Conservation (phyloP, 1,140 invertebrate species). For the Eriocheir sinensis region DNA sequence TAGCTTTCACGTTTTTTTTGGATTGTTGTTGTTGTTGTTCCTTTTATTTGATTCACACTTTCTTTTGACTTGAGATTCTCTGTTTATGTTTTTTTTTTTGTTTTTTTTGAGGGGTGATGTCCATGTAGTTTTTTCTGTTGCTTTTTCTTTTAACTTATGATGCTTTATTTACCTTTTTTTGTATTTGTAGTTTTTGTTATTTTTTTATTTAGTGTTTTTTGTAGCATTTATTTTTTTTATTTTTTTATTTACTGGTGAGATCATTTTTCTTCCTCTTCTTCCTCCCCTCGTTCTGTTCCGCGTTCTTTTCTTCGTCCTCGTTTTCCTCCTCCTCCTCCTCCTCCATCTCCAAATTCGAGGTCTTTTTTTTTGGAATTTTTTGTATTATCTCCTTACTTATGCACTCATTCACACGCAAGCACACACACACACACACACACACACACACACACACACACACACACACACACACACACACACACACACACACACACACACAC, state of each 20-base stretch:
- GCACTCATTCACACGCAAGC: neutral
- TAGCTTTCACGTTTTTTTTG: too few relatives aligned
- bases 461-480: slow-evolving; percentile 41
- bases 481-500: slow-evolving; percentile 54
- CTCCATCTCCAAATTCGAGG: neutral
- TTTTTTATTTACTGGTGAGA: neutral
- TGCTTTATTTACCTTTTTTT: neutral
- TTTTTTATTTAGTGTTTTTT: neutral
- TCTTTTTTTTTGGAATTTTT: neutral
- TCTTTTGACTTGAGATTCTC: neutral
- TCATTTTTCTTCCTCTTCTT: neutral
- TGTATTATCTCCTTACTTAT: neutral
- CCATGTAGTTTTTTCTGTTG: neutral
- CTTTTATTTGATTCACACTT: neutral
- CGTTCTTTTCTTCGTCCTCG: neutral
- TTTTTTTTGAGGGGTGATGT: too few relatives aligned
- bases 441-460: slow-evolving; percentile 33
- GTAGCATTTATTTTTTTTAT: too few relatives aligned
- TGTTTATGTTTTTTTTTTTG: neutral
- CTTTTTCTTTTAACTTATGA: neutral
- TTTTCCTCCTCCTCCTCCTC: neutral
- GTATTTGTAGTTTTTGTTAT: neutral
- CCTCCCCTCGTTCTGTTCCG: neutral
- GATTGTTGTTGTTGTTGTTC: too few relatives aligned
- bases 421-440: neutral